These are phyloP conservation scores for Drosophila orosa DNA, from an alignment of 1,140 invertebrate genomes.

Conservation along the genomic window DNA sequence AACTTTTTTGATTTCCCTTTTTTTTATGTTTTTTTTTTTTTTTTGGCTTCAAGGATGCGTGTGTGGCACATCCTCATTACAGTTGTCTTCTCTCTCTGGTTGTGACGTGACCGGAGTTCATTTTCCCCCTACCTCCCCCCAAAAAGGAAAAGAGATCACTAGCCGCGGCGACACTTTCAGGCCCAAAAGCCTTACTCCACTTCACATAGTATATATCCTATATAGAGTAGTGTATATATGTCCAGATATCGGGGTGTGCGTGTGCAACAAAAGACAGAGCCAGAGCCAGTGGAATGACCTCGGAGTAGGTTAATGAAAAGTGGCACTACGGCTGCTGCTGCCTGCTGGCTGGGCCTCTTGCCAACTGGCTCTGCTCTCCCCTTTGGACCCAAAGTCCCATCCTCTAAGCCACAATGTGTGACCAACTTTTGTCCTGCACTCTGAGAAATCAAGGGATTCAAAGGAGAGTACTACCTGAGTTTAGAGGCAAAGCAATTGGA, in stretches of 20 bases:
- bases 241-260: constrained; percentile 18
- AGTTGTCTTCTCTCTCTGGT: constrained; percentile 21
- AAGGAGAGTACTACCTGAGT: neutral
- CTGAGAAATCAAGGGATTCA: neutral
- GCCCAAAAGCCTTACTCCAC: constrained; percentile 12
- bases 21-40: neutral
- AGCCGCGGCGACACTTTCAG: constrained; percentile 39
- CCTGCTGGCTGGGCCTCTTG: constrained; percentile 10
- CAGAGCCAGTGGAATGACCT: constrained; percentile 74
- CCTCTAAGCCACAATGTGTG: constrained; percentile 18
- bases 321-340: constrained; percentile 29
- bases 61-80: constrained; percentile 12
- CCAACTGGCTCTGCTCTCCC: constrained; percentile 1
- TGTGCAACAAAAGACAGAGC: constrained; percentile 57
- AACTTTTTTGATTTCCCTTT: constrained; percentile 30
- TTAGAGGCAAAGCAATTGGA: neutral
- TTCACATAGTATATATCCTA: constrained; percentile 5
- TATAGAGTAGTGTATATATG: constrained; percentile 15
- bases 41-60: constrained; percentile 15
- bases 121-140: too few species aligned
- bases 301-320: constrained; percentile 77
- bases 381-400: constrained; percentile 9
- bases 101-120: constrained; percentile 60
- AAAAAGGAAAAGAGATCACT: constrained; percentile 66
- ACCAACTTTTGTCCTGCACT: constrained; percentile 28